Conservation (phyloP, 2,113 vertebrate genomes). For the Suricata suricatta region DNA sequence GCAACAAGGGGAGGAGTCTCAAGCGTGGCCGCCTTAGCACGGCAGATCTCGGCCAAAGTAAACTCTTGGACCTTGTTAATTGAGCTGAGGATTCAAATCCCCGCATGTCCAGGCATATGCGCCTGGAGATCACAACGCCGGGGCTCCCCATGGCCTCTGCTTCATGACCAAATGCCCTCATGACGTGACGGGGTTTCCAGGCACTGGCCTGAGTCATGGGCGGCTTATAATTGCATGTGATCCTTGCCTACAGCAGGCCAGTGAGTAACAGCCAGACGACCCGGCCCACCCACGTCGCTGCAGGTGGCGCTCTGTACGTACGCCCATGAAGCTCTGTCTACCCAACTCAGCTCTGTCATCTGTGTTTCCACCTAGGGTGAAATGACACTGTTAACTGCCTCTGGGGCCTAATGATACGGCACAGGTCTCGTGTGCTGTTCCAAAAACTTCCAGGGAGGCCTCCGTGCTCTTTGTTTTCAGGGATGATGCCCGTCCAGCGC, state of each 20-base stretch:
- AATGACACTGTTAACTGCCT: neutral
- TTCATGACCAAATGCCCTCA: neutral
- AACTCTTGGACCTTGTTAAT: neutral
- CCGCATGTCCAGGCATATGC: neutral
- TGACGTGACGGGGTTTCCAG: neutral
- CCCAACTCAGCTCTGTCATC: neutral
- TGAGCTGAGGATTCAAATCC: neutral
- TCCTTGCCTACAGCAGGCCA: neutral
- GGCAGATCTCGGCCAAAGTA: neutral
- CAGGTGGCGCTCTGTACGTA: neutral
- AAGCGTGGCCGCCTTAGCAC: too few species aligned
- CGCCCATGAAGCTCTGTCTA: neutral
- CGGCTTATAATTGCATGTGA: neutral
- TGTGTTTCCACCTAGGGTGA: neutral
- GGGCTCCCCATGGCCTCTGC: neutral
- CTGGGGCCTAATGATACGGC: neutral
- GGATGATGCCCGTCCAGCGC: neutral
- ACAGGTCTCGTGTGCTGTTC: neutral
- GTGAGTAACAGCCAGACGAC: conserved; percentile 19
- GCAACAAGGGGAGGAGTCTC: neutral
- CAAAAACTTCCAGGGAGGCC: neutral
- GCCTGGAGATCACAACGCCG: neutral
- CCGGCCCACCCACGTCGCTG: neutral
- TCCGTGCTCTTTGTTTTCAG: conserved; percentile 26
- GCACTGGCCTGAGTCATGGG: conserved; percentile 39